A percentile compares a stretch with the other conserved stretches of the same genome.
Evolutionary conservation across 1,140 invertebrate species (phyloP).

Genomic region (Latrodectus geometricus): DNA sequence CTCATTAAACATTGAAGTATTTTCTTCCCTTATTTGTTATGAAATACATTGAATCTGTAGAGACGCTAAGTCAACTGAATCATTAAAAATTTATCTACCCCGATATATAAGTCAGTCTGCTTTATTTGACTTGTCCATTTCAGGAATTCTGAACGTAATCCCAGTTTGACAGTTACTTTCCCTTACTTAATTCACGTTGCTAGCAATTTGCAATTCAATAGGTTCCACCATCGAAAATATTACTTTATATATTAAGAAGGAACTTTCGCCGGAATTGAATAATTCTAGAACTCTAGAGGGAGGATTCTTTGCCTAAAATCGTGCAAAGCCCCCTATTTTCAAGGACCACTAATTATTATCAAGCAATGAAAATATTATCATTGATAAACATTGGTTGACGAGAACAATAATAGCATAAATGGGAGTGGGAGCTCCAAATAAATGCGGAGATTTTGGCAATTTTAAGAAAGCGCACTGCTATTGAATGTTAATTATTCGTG

Average conservation of each 20-base stretch:
- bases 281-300: constrained; percentile 5
- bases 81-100: no score
- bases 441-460: neutral
- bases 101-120: no score
- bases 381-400: constrained; percentile 48
- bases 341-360: constrained; percentile 41
- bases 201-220: neutral
- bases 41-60: no score
- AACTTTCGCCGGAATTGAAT: neutral
- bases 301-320: constrained; percentile 10
- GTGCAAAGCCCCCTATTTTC: constrained; percentile 2
- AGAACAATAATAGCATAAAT: constrained; percentile 26
- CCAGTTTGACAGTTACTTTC: no score
- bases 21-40: no score
- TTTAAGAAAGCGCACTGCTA: neutral
- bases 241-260: neutral
- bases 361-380: constrained; percentile 22
- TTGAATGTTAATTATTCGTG: constrained; percentile 47
- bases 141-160: no score
- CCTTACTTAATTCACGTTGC: neutral
- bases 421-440: constrained; percentile 11
- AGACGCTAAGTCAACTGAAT: no score
- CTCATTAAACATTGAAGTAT: no score
- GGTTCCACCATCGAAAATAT: neutral
- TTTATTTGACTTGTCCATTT: no score